phyloP scores from a whole-genome alignment of 2,888 invertebrate genomes.

The Bellardia bayeri region DNA sequence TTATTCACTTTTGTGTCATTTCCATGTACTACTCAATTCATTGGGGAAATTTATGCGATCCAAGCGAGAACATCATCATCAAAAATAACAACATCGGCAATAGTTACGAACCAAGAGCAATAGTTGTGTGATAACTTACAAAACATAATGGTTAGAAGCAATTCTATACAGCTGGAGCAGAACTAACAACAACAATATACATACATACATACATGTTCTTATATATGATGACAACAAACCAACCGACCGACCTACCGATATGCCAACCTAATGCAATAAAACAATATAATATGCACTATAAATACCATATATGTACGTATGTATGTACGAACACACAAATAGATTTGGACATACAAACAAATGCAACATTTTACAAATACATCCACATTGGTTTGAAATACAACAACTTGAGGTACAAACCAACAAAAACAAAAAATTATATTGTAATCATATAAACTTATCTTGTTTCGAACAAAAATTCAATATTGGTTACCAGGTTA shows the following conservation, averaged over 20 bases:
- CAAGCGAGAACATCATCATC: slow-evolving; percentile 83
- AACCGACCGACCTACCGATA: neutral
- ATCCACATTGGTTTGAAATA: slow-evolving; percentile 13
- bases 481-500: neutral
- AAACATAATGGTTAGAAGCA: slow-evolving; percentile 45
- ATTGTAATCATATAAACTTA: neutral
- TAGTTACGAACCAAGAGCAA: slow-evolving; percentile 26
- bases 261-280: slow-evolving; percentile 52
- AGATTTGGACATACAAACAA: neutral
- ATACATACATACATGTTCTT: slow-evolving; percentile 5
- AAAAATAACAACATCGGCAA: slow-evolving; percentile 57
- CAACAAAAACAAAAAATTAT: neutral
- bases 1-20: slow-evolving; percentile 69
- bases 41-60: slow-evolving; percentile 82
- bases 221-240: slow-evolving; percentile 27
- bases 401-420: neutral
- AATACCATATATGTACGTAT: neutral
- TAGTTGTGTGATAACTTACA: slow-evolving; percentile 39
- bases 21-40: slow-evolving; percentile 75
- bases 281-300: slow-evolving; percentile 25
- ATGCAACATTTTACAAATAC: slow-evolving; percentile 20
- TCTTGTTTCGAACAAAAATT: neutral
- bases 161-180: slow-evolving; percentile 24
- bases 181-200: slow-evolving; percentile 43
- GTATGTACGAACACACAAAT: neutral